Conservation (phyloP, 2,113 vertebrate species). For the Elgaria multicarinata region DNA sequence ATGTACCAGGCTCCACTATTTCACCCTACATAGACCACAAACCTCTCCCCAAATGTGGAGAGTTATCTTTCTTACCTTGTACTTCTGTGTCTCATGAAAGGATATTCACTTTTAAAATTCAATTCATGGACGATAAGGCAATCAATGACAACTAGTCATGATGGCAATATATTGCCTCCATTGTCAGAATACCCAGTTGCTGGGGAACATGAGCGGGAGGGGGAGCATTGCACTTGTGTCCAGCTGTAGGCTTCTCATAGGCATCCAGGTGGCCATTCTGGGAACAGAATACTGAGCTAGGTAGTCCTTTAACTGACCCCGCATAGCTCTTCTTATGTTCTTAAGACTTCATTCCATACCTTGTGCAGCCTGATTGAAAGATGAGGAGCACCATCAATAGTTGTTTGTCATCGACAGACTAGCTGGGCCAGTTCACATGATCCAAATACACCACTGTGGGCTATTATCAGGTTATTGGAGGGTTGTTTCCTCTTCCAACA, state of each 20-base stretch:
- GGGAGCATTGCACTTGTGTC: neutral
- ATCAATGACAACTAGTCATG: neutral
- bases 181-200: neutral
- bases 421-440: no score
- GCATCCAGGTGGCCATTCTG: no score
- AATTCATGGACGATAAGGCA: neutral
- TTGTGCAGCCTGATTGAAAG: neutral
- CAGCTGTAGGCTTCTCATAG: neutral
- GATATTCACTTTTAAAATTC: neutral
- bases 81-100: neutral
- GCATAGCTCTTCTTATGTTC: neutral
- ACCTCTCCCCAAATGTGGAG: neutral
- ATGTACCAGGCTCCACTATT: neutral
- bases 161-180: neutral
- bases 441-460: no score
- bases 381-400: neutral
- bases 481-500: no score
- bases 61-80: neutral
- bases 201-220: neutral
- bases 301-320: neutral
- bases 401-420: neutral
- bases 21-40: neutral
- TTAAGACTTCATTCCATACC: neutral
- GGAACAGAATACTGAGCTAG: neutral
- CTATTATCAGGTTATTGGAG: no score